Base-by-base conservation (phyloP, 2,888 invertebrate species). In the Iphiclides podalirius region DNA sequence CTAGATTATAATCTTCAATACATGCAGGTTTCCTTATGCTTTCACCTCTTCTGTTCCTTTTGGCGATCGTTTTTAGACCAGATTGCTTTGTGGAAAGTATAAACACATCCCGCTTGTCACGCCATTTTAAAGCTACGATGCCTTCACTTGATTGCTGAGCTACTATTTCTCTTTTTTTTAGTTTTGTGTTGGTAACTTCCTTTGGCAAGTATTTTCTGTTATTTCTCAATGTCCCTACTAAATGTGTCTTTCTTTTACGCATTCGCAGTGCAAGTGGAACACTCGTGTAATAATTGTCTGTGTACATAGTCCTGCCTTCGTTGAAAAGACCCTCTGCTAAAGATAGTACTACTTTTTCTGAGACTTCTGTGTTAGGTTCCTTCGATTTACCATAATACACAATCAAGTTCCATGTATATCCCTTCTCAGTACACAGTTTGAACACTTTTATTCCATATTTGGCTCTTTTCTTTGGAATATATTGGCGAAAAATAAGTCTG, bases 361-460 rank as follows among this genome's bases (percentile, higher is more conserved):
- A 47, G 23, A 50, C 50, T 42, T 53, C 46, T 42, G 35, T 42
- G 4, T 34, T 41, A 28, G 46, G 50, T 38, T 42, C 48, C 39
- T 48, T 59, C 39, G 34, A 26, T 50, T 53, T 54, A 37, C 59
- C 53, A 23, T 52, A 50, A 52, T 66, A 55, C 28, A 64, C 54
- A 42, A 41, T 51, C 4, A 64, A 34, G 40, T 57, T 54, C 48
- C 48, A 63, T 6, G 61, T 65, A 23, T 61, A 65, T 4, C 61
- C 64, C 11, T 53, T 54, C 4, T 51, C 44, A 12, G 54, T 52
- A 52, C 70, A 69, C 4, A 67, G 42, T 54, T 70, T 67, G 52
- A 65, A 70, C 4, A 69, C 47, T 65, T 55, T 54, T 3, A 56
- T 54, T 4, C 55, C 55, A 23, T 55, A 54, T 52, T 52, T 54